Percentiles rank a stretch among this genome's conserved stretches.
Evolutionary conservation across 2,113 vertebrate species (phyloP).

Genomic region (Tragelaphus imberbis): DNA sequence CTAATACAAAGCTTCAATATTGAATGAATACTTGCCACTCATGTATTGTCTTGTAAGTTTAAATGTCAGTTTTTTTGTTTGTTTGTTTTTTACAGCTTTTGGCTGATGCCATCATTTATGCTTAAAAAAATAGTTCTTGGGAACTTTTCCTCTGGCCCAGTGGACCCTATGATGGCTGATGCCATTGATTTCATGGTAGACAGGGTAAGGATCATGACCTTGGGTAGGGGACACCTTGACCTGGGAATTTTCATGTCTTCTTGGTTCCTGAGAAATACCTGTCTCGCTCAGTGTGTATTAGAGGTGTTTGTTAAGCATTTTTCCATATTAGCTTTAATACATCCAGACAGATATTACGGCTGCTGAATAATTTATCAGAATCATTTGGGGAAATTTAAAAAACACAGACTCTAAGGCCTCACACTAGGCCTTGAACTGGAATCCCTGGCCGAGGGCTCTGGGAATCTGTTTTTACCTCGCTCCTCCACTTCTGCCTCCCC

Average conservation of each 20-base stretch:
- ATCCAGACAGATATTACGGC: background rate
- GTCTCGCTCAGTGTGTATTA: background rate
- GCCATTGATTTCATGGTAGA: constrained; percentile 99
- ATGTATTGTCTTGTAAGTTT: background rate
- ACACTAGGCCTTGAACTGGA: background rate
- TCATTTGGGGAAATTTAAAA: background rate
- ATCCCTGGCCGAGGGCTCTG: background rate
- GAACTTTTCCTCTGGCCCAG: constrained; percentile 95
- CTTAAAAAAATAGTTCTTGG: constrained; percentile 98
- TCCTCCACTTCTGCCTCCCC: fast-evolving
- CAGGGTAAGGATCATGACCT: constrained; percentile 82
- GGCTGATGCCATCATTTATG: constrained; percentile 98
- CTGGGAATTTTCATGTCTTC: background rate
- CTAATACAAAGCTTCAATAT: background rate
- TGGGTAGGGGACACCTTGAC: background rate
- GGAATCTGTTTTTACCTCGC: background rate
- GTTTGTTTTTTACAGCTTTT: constrained; percentile 85
- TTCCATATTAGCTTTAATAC: background rate
- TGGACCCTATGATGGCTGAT: constrained; percentile 95
- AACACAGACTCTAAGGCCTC: background rate
- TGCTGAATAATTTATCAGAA: background rate
- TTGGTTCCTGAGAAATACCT: background rate
- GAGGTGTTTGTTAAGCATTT: background rate
- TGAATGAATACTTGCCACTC: background rate
- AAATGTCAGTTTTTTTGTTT: constrained; percentile 41